Evolutionary conservation across 92 coral and sea anemone species (phyloP).

Genomic region (Micromussa lordhowensis): DNA sequence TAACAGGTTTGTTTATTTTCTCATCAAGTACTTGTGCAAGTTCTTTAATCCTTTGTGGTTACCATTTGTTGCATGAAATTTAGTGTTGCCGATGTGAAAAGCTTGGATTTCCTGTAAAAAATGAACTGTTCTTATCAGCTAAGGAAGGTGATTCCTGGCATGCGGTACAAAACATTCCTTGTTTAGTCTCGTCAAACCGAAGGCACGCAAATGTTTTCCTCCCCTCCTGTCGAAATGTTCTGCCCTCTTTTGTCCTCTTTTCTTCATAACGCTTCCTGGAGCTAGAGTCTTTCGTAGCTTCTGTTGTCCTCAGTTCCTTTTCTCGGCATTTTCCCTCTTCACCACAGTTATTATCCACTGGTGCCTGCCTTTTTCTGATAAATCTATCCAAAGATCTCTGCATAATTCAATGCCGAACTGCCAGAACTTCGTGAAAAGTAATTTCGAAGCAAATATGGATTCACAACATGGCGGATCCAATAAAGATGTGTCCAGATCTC

Average conservation of each 20-base stretch:
- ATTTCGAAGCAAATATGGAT: no score
- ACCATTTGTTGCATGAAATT: no score
- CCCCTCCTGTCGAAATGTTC: constrained; percentile 18
- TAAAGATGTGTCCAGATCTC: no score
- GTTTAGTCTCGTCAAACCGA: constrained; percentile 29
- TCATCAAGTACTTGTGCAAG: no score
- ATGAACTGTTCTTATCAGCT: constrained; percentile 2
- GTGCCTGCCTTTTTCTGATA: constrained; percentile 11
- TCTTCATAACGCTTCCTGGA: constrained; percentile 3
- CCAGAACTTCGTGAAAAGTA: no score
- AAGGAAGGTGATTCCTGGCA: constrained; percentile 1
- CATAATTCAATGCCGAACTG: constrained; percentile 24
- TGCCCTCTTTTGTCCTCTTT: constrained; percentile 8
- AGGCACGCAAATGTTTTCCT: constrained; percentile 31
- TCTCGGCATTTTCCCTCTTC: neutral
- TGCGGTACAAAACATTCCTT: neutral
- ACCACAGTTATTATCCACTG: no score
- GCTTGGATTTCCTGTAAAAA: neutral
- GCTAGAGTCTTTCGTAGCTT: neutral
- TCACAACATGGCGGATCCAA: no score
- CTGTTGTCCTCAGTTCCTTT: neutral
- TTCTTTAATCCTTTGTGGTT: no score
- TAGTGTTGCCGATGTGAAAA: no score
- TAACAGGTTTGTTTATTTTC: no score
- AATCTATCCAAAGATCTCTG: constrained; percentile 12